phyloP scores from a whole-genome alignment of 2,113 vertebrate species.

The chimpanzee (Pan troglodytes) region DNA sequence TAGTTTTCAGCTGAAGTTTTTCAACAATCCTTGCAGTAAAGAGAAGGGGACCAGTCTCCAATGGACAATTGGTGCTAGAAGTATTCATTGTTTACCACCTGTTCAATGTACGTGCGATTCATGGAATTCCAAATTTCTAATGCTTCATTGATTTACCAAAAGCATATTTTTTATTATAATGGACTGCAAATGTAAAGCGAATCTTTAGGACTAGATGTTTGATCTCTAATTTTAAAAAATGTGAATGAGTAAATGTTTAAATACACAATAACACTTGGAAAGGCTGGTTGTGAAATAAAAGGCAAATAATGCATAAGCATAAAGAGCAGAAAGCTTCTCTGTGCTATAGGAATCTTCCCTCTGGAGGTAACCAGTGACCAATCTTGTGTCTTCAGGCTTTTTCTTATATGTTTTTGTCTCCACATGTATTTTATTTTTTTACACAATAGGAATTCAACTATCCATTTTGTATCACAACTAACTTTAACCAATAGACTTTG shows the following conservation, averaged over 20 bases:
- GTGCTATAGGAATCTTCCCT: not conserved
- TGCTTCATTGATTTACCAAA: no score
- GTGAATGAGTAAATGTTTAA: not conserved
- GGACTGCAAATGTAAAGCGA: not conserved
- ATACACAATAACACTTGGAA: not conserved
- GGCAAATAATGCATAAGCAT: rapidly evolving
- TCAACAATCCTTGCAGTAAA: not conserved
- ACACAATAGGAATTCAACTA: not conserved
- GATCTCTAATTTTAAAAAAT: not conserved
- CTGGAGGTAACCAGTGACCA: not conserved
- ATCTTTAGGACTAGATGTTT: not conserved
- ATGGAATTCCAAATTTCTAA: not conserved
- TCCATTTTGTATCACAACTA: not conserved
- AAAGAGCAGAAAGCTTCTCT: rapidly evolving
- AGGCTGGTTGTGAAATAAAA: not conserved
- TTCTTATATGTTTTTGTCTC: not conserved
- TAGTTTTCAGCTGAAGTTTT: conserved; percentile 36
- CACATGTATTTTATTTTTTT: not conserved
- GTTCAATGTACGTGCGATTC: no score
- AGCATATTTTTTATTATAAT: not conserved
- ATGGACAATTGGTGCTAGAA: not conserved
- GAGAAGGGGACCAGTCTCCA: not conserved
- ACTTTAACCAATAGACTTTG: not conserved
- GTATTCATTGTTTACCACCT: rapidly evolving
- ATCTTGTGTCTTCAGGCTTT: rapidly evolving